phyloP scores from a whole-genome alignment of 35 echinoderm and acorn worm species.

The Ptychodera flava region DNA sequence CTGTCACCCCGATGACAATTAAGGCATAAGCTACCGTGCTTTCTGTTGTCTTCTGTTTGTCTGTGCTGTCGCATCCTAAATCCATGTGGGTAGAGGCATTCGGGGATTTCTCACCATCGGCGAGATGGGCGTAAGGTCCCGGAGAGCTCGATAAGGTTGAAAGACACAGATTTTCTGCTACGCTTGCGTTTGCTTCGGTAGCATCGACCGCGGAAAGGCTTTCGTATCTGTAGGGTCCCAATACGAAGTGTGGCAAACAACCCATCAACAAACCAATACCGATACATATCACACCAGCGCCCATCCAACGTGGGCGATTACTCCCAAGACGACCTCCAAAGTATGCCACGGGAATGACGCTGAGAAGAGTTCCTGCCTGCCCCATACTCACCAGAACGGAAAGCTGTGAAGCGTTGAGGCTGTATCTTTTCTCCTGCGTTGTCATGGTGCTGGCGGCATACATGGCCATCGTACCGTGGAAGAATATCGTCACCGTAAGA shows the following conservation, averaged over 20 bases:
- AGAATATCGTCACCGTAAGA: neutral
- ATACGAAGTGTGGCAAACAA: conserved; percentile 43
- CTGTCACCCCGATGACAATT: no score
- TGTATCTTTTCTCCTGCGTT: conserved; percentile 43
- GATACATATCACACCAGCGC: conserved; percentile 25
- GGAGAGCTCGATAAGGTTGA: no score
- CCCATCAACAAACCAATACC: conserved; percentile 29
- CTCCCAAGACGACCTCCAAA: conserved; percentile 24
- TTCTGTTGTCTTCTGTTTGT: no score
- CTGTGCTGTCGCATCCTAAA: no score
- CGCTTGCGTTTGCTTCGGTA: no score
- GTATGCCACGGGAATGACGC: conserved; percentile 39
- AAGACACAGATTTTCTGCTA: no score
- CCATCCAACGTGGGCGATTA: conserved; percentile 46
- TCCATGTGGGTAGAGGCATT: no score
- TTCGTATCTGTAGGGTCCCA: conserved; percentile 28
- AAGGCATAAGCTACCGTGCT: no score
- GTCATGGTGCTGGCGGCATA: conserved; percentile 33
- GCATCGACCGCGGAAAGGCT: neutral
- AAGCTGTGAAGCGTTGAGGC: conserved; percentile 29
- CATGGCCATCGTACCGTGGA: neutral
- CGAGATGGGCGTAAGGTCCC: no score
- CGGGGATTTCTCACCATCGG: no score
- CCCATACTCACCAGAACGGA: conserved; percentile 44
- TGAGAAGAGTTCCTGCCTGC: conserved; percentile 26